A percentile compares a stretch with the other conserved stretches of the same genome.
phyloP scores from a whole-genome alignment of 2,888 invertebrate genomes.

The Drosophila yooni region DNA sequence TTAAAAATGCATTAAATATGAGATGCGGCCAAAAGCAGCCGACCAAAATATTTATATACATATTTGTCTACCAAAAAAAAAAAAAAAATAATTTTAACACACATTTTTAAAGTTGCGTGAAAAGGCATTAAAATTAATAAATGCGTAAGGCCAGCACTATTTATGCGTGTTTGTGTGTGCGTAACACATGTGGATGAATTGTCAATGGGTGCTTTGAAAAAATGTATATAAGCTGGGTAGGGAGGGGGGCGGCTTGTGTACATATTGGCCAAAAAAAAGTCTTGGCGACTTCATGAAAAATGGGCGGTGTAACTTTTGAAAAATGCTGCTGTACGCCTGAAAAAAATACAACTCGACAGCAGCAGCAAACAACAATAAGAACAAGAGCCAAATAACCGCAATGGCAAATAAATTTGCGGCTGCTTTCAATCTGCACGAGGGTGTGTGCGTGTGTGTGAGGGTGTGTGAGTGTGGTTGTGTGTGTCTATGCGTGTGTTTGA shows the following conservation, averaged over 20 bases:
- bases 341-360: conserved; percentile 40
- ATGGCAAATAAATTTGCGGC: conserved; percentile 78
- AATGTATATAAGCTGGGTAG: conserved; percentile 39
- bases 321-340: no score
- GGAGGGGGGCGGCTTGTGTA: not conserved
- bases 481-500: conserved; percentile 27
- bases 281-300: conserved; percentile 76
- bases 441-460: conserved; percentile 28
- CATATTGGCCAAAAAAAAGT: conserved; percentile 48
- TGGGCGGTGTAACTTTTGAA: conserved; percentile 63
- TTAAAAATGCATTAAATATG: conserved; percentile 77
- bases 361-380: conserved; percentile 27
- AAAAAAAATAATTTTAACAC: conserved; percentile 10
- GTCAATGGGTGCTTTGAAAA: conserved; percentile 62
- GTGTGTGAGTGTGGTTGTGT: conserved; percentile 17
- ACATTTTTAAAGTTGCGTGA: conserved; percentile 51
- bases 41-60: conserved; percentile 13
- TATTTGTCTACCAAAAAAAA: conserved; percentile 40
- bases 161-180: conserved; percentile 14
- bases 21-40: conserved; percentile 41
- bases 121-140: conserved; percentile 79
- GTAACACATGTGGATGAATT: conserved; percentile 51
- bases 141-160: conserved; percentile 52
- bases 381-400: conserved; percentile 68
- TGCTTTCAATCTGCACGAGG: conserved; percentile 25